A percentile compares a stretch with the other conserved stretches of the same genome.
Conservation (phyloP, 2,113 vertebrate genomes). For the Zosterops lateralis region DNA sequence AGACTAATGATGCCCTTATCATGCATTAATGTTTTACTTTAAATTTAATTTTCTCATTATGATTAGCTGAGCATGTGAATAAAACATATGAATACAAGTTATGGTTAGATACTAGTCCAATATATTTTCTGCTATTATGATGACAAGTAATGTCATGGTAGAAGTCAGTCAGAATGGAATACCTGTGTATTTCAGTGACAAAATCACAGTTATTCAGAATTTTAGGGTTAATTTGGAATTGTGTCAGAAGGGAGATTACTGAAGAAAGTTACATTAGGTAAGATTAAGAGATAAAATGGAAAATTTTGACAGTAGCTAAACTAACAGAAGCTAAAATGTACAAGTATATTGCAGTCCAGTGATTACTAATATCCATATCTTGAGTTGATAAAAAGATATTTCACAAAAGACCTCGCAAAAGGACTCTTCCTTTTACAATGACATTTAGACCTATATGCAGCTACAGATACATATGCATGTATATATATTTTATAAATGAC, state of each 20-base stretch:
- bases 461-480: neutral
- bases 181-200: neutral
- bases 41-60: neutral
- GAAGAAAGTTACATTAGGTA: neutral
- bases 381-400: neutral
- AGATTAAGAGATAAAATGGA: neutral
- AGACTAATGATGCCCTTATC: neutral
- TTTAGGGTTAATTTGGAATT: neutral
- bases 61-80: neutral
- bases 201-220: neutral
- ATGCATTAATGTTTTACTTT: neutral
- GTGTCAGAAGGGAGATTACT: neutral
- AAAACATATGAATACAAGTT: neutral
- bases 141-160: neutral
- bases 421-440: neutral
- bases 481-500: neutral
- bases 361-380: neutral
- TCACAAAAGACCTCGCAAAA: neutral
- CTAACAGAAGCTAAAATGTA: neutral
- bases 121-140: neutral
- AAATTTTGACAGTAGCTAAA: neutral
- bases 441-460: neutral
- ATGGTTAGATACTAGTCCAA: neutral
- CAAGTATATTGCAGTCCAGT: neutral
- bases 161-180: neutral